phyloP scores from a whole-genome alignment of 2,888 invertebrate species.

The Vanessa cardui region DNA sequence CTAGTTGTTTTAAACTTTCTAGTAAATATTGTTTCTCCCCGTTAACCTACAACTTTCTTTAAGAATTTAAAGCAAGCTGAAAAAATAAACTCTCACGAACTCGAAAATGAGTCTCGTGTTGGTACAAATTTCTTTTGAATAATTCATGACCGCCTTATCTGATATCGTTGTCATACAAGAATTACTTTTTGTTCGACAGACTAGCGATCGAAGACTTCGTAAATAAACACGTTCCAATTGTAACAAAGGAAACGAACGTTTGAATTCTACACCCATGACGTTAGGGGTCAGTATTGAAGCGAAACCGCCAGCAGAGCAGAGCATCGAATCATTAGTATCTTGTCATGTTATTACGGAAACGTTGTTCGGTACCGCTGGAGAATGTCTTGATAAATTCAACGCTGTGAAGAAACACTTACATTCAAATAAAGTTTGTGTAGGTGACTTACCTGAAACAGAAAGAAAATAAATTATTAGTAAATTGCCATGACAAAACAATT shows the following conservation, averaged over 20 bases:
- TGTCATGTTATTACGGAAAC: constrained; percentile 28
- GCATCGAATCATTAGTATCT: constrained; percentile 23
- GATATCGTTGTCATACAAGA: constrained; percentile 27
- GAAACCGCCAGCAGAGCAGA: background rate
- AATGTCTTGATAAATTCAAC: constrained; percentile 19
- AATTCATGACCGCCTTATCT: constrained; percentile 32
- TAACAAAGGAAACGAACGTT: constrained; percentile 12
- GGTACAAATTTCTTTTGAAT: constrained; percentile 30
- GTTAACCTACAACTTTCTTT: background rate
- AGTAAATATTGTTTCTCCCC: no score
- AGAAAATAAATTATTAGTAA: constrained; percentile 16
- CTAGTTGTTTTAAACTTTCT: no score
- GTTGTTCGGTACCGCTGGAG: constrained; percentile 10
- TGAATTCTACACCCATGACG: background rate
- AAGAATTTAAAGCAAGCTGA: background rate
- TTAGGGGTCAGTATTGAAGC: constrained; percentile 17
- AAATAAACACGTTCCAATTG: constrained; percentile 29
- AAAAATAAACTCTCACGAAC: background rate
- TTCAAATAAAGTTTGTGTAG: constrained; percentile 1
- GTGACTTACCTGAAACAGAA: constrained; percentile 33
- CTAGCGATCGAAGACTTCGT: constrained; percentile 33
- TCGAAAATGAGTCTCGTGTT: background rate
- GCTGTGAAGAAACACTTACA: constrained; percentile 14
- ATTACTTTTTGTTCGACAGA: constrained; percentile 28
- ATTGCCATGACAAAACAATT: background rate